Conservation (phyloP, 1,140 invertebrate genomes). For the Parasteatoda tepidariorum region DNA sequence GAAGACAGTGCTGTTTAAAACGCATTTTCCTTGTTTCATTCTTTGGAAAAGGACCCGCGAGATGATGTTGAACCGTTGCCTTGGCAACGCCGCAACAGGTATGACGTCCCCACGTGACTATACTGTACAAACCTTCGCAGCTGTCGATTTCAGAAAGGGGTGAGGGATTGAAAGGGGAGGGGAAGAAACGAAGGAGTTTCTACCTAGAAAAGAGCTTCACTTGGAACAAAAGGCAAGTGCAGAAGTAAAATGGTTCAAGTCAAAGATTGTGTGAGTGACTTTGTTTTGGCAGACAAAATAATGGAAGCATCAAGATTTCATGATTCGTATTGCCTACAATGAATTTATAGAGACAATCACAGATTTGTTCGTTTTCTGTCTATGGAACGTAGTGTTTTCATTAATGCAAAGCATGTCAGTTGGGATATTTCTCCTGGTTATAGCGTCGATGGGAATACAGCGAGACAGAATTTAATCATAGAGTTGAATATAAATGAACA, state of each 20-base stretch:
- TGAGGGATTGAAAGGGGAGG: too few species aligned
- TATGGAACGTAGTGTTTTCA: too few species aligned
- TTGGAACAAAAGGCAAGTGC: not conserved
- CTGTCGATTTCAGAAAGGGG: slow-evolving; percentile 45
- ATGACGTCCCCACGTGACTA: slow-evolving; percentile 54
- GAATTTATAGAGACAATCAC: too few species aligned
- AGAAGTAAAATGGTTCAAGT: slow-evolving; percentile 5
- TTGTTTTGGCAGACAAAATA: not conserved
- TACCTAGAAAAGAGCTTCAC: not conserved
- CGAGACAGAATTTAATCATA: too few species aligned
- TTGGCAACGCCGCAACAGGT: slow-evolving; percentile 55
- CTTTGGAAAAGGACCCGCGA: not conserved
- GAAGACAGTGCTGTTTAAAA: slow-evolving; percentile 38
- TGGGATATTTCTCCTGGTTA: too few species aligned
- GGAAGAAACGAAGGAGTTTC: not conserved
- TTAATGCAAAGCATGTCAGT: too few species aligned
- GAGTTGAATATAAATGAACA: too few species aligned
- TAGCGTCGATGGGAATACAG: too few species aligned
- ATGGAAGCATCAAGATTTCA: slow-evolving; percentile 3
- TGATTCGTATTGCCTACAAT: not conserved
- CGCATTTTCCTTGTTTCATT: slow-evolving; percentile 41
- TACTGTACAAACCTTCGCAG: slow-evolving; percentile 41
- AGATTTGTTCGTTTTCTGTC: too few species aligned
- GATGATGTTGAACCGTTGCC: slow-evolving; percentile 28
- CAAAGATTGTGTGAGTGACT: not conserved